phyloP scores from a whole-genome alignment of 2,797 vertebrate species.

The Helostoma temminkii region DNA sequence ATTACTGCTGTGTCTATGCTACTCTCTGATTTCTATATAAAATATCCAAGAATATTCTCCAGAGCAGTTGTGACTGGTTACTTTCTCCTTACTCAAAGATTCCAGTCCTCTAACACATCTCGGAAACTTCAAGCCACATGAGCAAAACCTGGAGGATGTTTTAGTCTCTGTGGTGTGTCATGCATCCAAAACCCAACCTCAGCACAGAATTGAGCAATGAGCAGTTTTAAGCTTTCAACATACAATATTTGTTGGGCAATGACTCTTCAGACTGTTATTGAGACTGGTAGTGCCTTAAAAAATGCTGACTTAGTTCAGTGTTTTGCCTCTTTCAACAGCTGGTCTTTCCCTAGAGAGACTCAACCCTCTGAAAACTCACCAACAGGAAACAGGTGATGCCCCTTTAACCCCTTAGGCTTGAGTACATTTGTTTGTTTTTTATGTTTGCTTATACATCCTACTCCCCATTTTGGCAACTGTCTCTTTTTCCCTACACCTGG shows the following conservation, averaged over 20 bases:
- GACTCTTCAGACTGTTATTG: slow-evolving; percentile 29
- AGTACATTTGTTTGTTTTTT: slow-evolving; percentile 21
- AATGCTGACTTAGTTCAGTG: slow-evolving; percentile 26
- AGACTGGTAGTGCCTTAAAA: slow-evolving; percentile 30
- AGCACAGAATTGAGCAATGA: slow-evolving; percentile 53
- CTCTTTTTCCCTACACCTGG: slow-evolving; percentile 55
- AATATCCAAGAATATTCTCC: neutral
- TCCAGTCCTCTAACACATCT: slow-evolving; percentile 33
- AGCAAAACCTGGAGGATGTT: slow-evolving; percentile 47
- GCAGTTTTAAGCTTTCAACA: slow-evolving; percentile 29
- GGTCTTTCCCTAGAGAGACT: slow-evolving; percentile 47
- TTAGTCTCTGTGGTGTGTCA: slow-evolving; percentile 52
- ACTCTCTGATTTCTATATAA: neutral
- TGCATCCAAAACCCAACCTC: slow-evolving; percentile 59
- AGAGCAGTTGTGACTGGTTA: neutral
- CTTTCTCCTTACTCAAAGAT: slow-evolving; percentile 22
- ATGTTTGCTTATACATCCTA: slow-evolving; percentile 7
- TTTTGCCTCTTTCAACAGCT: slow-evolving; percentile 52
- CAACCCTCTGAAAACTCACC: slow-evolving; percentile 56
- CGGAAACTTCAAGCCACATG: slow-evolving; percentile 47
- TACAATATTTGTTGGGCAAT: slow-evolving; percentile 36
- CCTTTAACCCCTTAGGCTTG: slow-evolving; percentile 59
- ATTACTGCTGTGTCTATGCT: neutral
- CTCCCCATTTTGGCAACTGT: slow-evolving; percentile 6
- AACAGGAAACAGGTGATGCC: slow-evolving; percentile 68